phyloP scores from a whole-genome alignment of 2,113 vertebrate species.

The Tricholaema leucomelas region DNA sequence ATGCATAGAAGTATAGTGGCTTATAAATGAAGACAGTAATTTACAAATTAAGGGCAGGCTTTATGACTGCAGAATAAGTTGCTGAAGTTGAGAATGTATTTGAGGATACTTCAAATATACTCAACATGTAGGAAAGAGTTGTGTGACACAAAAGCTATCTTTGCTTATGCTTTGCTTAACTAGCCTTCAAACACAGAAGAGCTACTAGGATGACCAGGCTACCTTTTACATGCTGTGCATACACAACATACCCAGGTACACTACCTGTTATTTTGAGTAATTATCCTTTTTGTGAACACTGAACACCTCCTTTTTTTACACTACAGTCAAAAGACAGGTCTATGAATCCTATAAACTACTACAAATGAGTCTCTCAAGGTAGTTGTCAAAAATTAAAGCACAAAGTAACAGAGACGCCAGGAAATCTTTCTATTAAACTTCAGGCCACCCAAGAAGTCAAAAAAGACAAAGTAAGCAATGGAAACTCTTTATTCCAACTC shows the following conservation, averaged over 20 bases:
- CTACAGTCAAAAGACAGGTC: not conserved
- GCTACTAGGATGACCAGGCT: not conserved
- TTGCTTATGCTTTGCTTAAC: not conserved
- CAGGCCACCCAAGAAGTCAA: not conserved
- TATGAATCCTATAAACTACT: not conserved
- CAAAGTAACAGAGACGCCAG: not conserved
- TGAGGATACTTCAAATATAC: conserved; percentile 19
- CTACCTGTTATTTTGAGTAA: not conserved
- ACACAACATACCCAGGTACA: not conserved
- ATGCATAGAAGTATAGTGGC: not conserved
- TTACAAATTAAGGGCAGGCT: conserved; percentile 54
- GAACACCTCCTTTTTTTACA: not conserved
- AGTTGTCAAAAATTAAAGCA: not conserved
- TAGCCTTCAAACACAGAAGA: not conserved
- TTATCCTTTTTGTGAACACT: not conserved
- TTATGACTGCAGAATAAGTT: not conserved
- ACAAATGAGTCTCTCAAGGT: not conserved
- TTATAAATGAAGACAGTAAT: conserved; percentile 53
- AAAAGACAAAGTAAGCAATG: not conserved
- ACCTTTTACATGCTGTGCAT: not conserved
- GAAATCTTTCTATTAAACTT: not conserved
- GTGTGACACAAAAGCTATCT: not conserved
- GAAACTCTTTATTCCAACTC: not conserved
- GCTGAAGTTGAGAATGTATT: conserved; percentile 14
- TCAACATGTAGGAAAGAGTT: not conserved